Percentiles rank a stretch among this genome's conserved stretches.
These are phyloP conservation scores for Drosophila setifemur DNA, from an alignment of 1,140 invertebrate genomes.

Conservation along the genomic window DNA sequence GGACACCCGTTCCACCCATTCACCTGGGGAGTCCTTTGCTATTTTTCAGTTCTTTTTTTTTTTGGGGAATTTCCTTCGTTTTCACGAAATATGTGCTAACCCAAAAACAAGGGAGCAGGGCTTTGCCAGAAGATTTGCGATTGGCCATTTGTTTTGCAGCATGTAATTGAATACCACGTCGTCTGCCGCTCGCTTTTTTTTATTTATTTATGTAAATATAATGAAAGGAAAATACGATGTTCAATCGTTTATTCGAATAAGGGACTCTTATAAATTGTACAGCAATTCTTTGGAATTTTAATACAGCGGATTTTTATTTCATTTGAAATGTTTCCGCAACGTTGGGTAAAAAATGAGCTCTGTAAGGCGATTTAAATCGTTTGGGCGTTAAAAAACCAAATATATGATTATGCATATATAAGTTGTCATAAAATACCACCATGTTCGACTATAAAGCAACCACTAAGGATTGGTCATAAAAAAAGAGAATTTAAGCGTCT, in stretches of 20 bases:
- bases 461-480: constrained; percentile 29
- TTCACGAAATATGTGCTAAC: constrained; percentile 41
- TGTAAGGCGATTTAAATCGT: not conserved
- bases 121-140: constrained; percentile 56
- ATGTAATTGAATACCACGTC: constrained; percentile 59
- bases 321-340: not conserved
- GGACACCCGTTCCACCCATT: constrained; percentile 5
- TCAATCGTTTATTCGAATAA: constrained; percentile 5
- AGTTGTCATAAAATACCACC: constrained; percentile 18
- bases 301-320: not conserved
- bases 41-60: constrained; percentile 8
- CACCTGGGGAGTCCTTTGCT: not conserved
- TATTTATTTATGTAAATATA: constrained; percentile 38
- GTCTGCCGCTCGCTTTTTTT: not conserved
- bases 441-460: constrained; percentile 26
- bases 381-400: constrained; percentile 13
- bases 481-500: constrained; percentile 44
- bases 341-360: too few species aligned
- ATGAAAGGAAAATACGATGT: constrained; percentile 30
- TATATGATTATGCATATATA: constrained; percentile 7
- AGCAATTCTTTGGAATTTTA: not conserved
- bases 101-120: not conserved
- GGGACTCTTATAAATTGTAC: not conserved
- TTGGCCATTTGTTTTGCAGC: constrained; percentile 62
- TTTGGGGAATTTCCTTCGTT: constrained; percentile 8